Percentiles rank a stretch among this genome's conserved stretches.
Conservation (phyloP, 2,113 vertebrate genomes). For the Mesembrinibis cayennensis region DNA sequence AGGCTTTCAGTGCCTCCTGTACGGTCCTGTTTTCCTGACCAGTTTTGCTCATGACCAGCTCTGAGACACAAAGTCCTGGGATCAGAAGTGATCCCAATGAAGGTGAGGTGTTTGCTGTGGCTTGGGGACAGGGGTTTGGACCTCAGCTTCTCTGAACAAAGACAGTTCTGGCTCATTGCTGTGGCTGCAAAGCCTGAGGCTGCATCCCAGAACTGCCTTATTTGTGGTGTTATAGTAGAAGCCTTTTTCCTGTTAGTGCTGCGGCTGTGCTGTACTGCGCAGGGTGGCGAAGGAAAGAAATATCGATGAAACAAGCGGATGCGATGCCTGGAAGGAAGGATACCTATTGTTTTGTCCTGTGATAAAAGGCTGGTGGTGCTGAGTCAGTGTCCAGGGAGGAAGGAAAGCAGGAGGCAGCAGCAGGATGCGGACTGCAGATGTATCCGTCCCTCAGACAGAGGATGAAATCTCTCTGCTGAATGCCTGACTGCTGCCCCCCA, state of each 20-base stretch:
- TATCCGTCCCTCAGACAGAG: background rate
- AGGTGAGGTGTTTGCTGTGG: background rate
- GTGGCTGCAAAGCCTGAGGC: background rate
- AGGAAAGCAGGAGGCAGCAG: background rate
- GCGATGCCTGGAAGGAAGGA: background rate
- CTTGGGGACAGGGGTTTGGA: background rate
- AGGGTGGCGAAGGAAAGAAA: background rate
- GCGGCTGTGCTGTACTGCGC: accelerated
- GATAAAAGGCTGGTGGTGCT: background rate
- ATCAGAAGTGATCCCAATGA: conserved; percentile 75
- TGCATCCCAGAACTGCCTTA: background rate
- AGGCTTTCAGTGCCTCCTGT: accelerated
- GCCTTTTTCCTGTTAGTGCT: background rate
- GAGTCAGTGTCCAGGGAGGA: conserved; percentile 15
- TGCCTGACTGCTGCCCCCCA: background rate
- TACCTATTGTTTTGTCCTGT: background rate
- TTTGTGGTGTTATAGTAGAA: background rate
- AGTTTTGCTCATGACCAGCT: conserved; percentile 66
- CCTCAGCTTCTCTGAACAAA: background rate
- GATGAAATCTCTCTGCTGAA: background rate
- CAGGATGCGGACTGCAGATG: background rate
- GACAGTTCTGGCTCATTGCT: background rate
- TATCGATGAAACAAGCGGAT: background rate
- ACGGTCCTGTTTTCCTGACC: background rate
- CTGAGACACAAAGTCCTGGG: conserved; percentile 79